Conservation (phyloP, 2,888 invertebrate species). For the Bombylius major region DNA sequence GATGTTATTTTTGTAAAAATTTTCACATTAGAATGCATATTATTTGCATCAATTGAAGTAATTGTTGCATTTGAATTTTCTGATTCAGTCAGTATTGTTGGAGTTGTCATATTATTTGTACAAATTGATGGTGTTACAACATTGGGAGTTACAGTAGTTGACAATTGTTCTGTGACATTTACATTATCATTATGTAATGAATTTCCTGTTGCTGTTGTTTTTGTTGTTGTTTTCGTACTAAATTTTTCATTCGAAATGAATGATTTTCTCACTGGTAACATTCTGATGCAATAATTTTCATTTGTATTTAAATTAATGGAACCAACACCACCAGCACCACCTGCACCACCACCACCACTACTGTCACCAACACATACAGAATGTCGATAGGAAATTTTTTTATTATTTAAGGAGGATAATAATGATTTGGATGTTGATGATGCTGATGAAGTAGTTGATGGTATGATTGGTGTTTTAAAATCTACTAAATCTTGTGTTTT, state of each 20-base stretch:
- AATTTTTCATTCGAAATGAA: conserved; percentile 1
- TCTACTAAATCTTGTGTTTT: conserved; percentile 17
- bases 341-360: conserved; percentile 14
- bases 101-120: no score
- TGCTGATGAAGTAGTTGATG: conserved; percentile 15
- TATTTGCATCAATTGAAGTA: background rate
- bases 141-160: no score
- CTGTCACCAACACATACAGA: conserved; percentile 10
- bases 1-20: background rate
- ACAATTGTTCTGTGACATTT: no score
- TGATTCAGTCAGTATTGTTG: no score
- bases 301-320: conserved; percentile 14
- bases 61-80: background rate
- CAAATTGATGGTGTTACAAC: no score
- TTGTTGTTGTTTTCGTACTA: no score
- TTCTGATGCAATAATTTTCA: conserved; percentile 4
- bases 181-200: no score
- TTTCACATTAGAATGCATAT: no score
- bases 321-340: conserved; percentile 18
- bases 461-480: conserved; percentile 34
- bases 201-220: no score
- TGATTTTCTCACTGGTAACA: conserved; percentile 15
- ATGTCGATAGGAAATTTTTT: conserved; percentile 8
- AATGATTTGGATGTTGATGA: background rate
- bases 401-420: background rate